Conservation (phyloP, 2,888 invertebrate species). For the Lamproptera curius region DNA sequence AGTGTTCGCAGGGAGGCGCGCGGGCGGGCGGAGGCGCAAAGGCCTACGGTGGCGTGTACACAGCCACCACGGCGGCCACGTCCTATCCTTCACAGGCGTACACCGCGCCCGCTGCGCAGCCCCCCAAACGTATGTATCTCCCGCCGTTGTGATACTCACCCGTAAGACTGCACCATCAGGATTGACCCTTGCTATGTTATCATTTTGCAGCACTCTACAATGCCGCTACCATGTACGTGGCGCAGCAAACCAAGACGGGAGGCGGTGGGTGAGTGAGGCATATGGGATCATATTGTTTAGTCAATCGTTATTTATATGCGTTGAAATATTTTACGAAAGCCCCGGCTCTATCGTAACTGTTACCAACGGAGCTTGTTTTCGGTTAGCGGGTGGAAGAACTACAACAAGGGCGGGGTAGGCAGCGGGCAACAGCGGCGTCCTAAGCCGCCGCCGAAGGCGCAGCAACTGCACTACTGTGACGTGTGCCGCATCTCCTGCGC, state of each 20-base stretch:
- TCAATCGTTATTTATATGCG: too few relatives aligned
- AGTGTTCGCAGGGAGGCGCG: conserved; percentile 56
- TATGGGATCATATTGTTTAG: too few relatives aligned
- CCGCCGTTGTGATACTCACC: too few relatives aligned
- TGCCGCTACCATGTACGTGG: conserved; percentile 96
- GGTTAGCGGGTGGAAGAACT: conserved; percentile 67
- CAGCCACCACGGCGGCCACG: conserved; percentile 74
- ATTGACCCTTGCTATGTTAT: too few relatives aligned
- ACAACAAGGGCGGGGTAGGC: conserved; percentile 72
- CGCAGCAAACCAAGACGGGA: conserved; percentile 83
- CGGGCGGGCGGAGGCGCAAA: conserved; percentile 78
- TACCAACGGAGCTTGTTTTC: too few relatives aligned
- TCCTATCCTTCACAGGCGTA: conserved; percentile 71
- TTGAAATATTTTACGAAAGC: too few relatives aligned
- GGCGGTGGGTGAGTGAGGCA: conserved; percentile 60
- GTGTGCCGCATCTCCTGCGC: conserved; percentile 99
- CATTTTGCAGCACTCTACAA: conserved; percentile 96
- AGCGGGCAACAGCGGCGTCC: conserved; percentile 80
- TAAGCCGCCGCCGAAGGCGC: conserved; percentile 92
- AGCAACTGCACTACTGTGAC: conserved; percentile 98
- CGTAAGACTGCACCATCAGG: too few relatives aligned
- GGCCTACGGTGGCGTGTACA: conserved; percentile 80
- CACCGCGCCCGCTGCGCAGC: conserved; percentile 76
- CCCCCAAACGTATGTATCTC: conserved; percentile 80
- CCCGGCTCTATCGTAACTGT: too few relatives aligned